Percentiles rank a stretch among this genome's conserved stretches.
Evolutionary conservation across 2,888 invertebrate species (phyloP).

Genomic region (Isotomurus palustris): DNA sequence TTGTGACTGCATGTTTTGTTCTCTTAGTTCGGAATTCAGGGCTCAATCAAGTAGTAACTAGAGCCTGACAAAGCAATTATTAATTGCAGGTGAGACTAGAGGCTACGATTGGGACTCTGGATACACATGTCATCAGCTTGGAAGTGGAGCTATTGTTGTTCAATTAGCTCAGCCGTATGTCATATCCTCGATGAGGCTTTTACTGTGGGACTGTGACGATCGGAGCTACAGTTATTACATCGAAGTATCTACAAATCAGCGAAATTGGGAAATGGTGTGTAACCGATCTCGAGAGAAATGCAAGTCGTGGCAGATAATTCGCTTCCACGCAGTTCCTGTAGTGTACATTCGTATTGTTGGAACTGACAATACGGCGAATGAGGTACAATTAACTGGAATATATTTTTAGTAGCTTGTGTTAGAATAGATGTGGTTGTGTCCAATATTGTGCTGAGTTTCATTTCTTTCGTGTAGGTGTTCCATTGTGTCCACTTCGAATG

Average conservation of each 20-base stretch:
- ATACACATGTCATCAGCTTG: slow-evolving; percentile 94
- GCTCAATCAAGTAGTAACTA: too few relatives aligned
- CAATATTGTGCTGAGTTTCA: background rate
- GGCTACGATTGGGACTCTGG: slow-evolving; percentile 95
- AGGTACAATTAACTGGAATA: too few relatives aligned
- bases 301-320: slow-evolving; percentile 78
- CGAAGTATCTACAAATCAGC: slow-evolving; percentile 86
- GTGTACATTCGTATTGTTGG: slow-evolving; percentile 87
- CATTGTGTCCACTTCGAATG: slow-evolving; percentile 98
- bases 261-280: slow-evolving; percentile 85
- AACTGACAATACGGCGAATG: slow-evolving; percentile 94
- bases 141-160: slow-evolving; percentile 88
- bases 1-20: too few relatives aligned
- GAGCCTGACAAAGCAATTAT: too few relatives aligned
- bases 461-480: slow-evolving; percentile 69
- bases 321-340: slow-evolving; percentile 20
- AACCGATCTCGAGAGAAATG: slow-evolving; percentile 82
- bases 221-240: slow-evolving; percentile 93
- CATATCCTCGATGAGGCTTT: slow-evolving; percentile 79
- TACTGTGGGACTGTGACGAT: slow-evolving; percentile 96
- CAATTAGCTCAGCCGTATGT: slow-evolving; percentile 95
- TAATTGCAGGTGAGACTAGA: slow-evolving; percentile 69
- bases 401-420: slow-evolving; percentile 4
- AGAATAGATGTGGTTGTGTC: background rate
- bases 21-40: too few relatives aligned